Percentiles rank a stretch among this genome's conserved stretches.
Conservation (phyloP, 2,888 invertebrate genomes). For the Drosophila longiperda region DNA sequence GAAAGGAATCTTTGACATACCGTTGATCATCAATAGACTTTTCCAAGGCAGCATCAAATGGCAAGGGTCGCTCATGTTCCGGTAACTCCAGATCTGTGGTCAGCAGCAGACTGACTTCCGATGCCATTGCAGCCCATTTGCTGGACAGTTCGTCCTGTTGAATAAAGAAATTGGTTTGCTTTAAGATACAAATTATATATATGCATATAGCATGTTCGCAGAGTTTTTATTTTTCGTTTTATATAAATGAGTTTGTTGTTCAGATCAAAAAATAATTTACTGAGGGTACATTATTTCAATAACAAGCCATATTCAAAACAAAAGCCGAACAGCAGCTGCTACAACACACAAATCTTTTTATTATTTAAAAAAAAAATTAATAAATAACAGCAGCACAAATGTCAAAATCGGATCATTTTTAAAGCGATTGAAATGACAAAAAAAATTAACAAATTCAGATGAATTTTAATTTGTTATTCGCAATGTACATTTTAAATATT, state of each 20-base stretch:
- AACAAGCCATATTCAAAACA: conserved; percentile 1
- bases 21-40: conserved; percentile 94
- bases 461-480: conserved; percentile 49
- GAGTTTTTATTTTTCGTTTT: neutral
- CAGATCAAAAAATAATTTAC: neutral
- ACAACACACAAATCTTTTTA: conserved; percentile 6
- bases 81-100: conserved; percentile 84
- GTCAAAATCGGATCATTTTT: conserved; percentile 19
- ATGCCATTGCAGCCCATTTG: conserved; percentile 88
- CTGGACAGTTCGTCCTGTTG: conserved; percentile 85
- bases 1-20: conserved; percentile 85
- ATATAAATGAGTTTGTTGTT: too few species aligned
- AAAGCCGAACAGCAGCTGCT: conserved; percentile 5
- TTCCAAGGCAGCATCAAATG: conserved; percentile 95
- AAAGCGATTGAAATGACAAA: conserved; percentile 26
- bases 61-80: conserved; percentile 87
- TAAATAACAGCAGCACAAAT: conserved; percentile 11
- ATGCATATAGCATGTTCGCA: neutral
- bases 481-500: conserved; percentile 52
- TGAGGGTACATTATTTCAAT: neutral
- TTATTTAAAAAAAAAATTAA: conserved; percentile 1
- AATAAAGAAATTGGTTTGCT: neutral
- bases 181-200: neutral
- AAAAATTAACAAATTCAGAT: conserved; percentile 11
- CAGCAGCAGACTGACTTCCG: conserved; percentile 88